Evolutionary conservation across 2,888 invertebrate species (phyloP).

Genomic region (Sussaba pulchella): DNA sequence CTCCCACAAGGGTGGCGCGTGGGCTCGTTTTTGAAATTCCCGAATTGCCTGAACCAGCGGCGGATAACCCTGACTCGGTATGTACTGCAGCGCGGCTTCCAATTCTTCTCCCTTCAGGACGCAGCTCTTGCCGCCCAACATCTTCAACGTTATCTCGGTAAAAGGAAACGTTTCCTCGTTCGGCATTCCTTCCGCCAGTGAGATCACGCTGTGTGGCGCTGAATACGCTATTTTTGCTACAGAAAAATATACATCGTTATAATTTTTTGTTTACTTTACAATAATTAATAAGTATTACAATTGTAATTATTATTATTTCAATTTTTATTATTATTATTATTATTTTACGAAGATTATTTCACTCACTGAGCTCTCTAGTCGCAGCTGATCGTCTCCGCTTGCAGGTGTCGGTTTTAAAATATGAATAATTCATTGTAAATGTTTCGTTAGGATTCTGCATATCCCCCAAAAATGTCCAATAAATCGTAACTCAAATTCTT

Average conservation of each 20-base stretch:
- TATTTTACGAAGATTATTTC: neutral
- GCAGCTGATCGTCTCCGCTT: constrained; percentile 85
- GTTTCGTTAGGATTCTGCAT: constrained; percentile 65
- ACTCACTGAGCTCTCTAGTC: constrained; percentile 86
- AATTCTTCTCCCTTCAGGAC: constrained; percentile 87
- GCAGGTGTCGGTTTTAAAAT: constrained; percentile 85
- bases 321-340: neutral
- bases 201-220: constrained; percentile 85
- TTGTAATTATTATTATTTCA: neutral
- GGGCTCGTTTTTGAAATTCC: constrained; percentile 87
- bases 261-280: neutral
- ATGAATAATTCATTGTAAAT: constrained; percentile 84
- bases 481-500: neutral
- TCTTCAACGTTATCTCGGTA: constrained; percentile 86
- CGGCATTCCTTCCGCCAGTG: constrained; percentile 91
- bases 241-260: constrained; percentile 22
- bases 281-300: too few species aligned
- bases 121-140: constrained; percentile 86
- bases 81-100: constrained; percentile 90
- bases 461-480: constrained; percentile 21
- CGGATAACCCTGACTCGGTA: constrained; percentile 89
- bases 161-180: constrained; percentile 91
- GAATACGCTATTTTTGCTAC: constrained; percentile 85
- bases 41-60: constrained; percentile 85
- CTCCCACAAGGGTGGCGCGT: constrained; percentile 88